A percentile compares a stretch with the other conserved stretches of the same genome.
Conservation (phyloP, 2,888 invertebrate species). For the Kuschelorhynchus macadamiae region DNA sequence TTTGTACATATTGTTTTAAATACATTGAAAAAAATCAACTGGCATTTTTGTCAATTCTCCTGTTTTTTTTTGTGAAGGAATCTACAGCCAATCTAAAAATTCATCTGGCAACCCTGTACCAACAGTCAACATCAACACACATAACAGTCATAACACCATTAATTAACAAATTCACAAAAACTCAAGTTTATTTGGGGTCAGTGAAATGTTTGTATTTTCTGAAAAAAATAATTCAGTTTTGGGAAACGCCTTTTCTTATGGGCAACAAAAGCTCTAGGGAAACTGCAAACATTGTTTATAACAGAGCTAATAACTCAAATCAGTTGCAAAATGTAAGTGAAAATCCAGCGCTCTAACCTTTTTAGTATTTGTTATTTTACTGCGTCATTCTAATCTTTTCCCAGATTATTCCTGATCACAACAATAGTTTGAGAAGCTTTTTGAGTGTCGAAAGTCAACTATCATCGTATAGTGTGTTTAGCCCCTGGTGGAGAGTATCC, state of each 20-base stretch:
- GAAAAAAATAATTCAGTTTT: slow-evolving; percentile 45
- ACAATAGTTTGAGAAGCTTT: slow-evolving; percentile 75
- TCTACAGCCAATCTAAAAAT: too few relatives aligned
- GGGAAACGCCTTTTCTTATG: slow-evolving; percentile 61
- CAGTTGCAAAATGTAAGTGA: slow-evolving; percentile 62
- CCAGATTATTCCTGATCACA: slow-evolving; percentile 67
- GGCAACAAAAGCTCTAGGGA: slow-evolving; percentile 65
- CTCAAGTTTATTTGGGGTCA: slow-evolving; percentile 62
- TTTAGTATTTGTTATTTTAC: slow-evolving; percentile 61
- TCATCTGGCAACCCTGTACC: too few relatives aligned
- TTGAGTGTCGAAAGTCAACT: slow-evolving; percentile 74
- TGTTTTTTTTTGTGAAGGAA: too few relatives aligned
- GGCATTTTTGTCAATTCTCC: too few relatives aligned
- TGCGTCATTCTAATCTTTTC: slow-evolving; percentile 61
- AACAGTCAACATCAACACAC: too few relatives aligned
- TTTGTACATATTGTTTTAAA: too few relatives aligned
- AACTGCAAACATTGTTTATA: slow-evolving; percentile 59
- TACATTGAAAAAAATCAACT: too few relatives aligned
- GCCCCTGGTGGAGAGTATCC: slow-evolving; percentile 78
- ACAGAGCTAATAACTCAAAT: slow-evolving; percentile 56
- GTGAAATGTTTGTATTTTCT: slow-evolving; percentile 58
- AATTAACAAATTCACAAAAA: too few relatives aligned
- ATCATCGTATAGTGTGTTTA: slow-evolving; percentile 74
- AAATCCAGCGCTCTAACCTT: slow-evolving; percentile 51
- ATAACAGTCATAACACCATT: too few relatives aligned